These are phyloP conservation scores for Alitta virens DNA, from an alignment of 2,888 invertebrate genomes.

Conservation along the genomic window DNA sequence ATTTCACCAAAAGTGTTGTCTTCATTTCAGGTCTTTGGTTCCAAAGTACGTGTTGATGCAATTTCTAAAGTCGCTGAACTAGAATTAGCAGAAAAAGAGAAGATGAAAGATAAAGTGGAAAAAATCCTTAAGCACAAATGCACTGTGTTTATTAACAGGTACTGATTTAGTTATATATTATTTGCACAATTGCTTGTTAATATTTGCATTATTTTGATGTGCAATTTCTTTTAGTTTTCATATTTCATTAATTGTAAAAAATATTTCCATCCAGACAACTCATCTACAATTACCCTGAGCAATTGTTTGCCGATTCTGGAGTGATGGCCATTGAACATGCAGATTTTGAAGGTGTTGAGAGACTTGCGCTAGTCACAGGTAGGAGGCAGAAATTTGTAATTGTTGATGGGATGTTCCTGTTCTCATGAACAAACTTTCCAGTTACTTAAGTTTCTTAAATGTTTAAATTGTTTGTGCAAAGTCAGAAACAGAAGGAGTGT, in stretches of 20 bases:
- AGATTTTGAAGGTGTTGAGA: conserved; percentile 98
- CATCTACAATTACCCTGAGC: conserved; percentile 99
- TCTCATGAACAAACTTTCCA: too few species aligned
- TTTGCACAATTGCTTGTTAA: too few species aligned
- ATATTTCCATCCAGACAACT: too few species aligned
- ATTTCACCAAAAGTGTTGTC: too few species aligned
- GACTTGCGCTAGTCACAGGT: conserved; percentile 93
- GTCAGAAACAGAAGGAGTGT: too few species aligned
- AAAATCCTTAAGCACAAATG: conserved; percentile 91
- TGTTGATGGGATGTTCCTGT: too few species aligned
- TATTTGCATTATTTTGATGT: too few species aligned
- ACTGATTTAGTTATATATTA: not conserved
- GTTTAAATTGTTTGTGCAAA: too few species aligned
- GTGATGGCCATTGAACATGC: conserved; percentile 99
- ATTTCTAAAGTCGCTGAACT: conserved; percentile 86
- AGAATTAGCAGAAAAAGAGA: conserved; percentile 96
- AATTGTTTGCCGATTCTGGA: conserved; percentile 95
- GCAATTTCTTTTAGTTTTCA: too few species aligned
- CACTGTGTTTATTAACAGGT: conserved; percentile 97
- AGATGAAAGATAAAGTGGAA: conserved; percentile 99
- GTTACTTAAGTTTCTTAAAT: too few species aligned
- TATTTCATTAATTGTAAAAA: too few species aligned
- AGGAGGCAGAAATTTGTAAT: conserved; percentile 1
- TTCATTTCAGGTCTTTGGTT: conserved; percentile 74
- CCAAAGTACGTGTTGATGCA: conserved; percentile 69